Evolutionary conservation across 2,888 invertebrate genomes (phyloP).

Genomic region (Diarsia brunnea): DNA sequence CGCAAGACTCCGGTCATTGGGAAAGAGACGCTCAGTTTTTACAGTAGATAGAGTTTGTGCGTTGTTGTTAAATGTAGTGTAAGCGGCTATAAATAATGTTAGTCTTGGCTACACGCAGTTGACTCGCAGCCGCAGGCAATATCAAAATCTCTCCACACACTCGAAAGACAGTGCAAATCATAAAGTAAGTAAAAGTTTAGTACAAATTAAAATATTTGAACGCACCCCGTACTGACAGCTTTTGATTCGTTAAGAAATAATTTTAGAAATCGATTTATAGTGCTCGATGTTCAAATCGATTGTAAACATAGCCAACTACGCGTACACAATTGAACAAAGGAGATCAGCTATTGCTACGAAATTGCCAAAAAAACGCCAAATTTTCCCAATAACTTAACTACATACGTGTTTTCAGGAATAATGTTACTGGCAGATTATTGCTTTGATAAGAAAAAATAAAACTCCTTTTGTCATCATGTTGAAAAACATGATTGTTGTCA

Average conservation of each 20-base stretch:
- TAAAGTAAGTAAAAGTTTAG: too few species aligned
- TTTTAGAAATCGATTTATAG: neutral
- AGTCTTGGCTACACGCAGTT: neutral
- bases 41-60: neutral
- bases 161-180: too few species aligned
- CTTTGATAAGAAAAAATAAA: neutral
- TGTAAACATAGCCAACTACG: neutral
- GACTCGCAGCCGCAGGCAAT: neutral
- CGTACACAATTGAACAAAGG: neutral
- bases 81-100: neutral
- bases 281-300: neutral
- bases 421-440: neutral
- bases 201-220: constrained; percentile 1
- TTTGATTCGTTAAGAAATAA: constrained; percentile 37
- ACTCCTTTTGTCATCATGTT: neutral
- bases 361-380: neutral
- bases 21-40: neutral
- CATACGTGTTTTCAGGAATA: neutral
- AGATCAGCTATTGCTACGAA: neutral
- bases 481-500: neutral
- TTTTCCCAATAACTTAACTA: neutral
- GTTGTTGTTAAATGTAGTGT: neutral
- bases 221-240: constrained; percentile 7
- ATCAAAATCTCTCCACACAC: neutral
- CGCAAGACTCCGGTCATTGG: neutral